Evolutionary conservation across 2,888 invertebrate genomes (phyloP).

Genomic region (Machimus atricapillus): DNA sequence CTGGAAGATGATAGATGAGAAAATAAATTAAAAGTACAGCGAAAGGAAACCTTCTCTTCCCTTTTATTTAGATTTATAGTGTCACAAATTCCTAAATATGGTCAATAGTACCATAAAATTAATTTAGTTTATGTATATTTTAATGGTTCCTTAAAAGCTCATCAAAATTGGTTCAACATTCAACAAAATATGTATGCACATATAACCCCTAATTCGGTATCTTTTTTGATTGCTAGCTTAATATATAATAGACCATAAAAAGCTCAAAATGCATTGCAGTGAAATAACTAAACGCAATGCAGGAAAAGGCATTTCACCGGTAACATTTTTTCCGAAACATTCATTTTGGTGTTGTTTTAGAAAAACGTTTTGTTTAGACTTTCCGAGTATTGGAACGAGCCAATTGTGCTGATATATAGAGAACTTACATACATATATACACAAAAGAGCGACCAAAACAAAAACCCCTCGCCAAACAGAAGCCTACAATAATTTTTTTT

Average conservation of each 20-base stretch:
- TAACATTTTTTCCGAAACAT: background rate
- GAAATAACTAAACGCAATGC: background rate
- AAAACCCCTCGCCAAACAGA: background rate
- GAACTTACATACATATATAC: too few relatives aligned
- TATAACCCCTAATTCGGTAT: background rate
- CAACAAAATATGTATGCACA: background rate
- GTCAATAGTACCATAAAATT: too few relatives aligned
- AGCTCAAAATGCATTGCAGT: background rate
- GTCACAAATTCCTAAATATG: too few relatives aligned
- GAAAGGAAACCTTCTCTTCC: too few relatives aligned
- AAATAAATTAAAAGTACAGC: too few relatives aligned
- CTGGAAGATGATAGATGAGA: too few relatives aligned
- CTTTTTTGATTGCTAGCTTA: background rate
- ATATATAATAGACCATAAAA: background rate
- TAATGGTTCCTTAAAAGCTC: too few relatives aligned
- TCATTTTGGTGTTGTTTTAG: background rate
- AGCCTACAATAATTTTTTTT: background rate
- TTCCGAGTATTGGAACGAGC: background rate
- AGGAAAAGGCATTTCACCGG: background rate
- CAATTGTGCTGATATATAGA: background rate
- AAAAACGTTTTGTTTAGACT: background rate
- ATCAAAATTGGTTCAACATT: too few relatives aligned
- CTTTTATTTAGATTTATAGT: too few relatives aligned
- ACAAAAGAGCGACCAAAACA: background rate
- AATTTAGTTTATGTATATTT: too few relatives aligned